phyloP scores from a whole-genome alignment of 1,140 invertebrate species.

The Drosophila ogumai region DNA sequence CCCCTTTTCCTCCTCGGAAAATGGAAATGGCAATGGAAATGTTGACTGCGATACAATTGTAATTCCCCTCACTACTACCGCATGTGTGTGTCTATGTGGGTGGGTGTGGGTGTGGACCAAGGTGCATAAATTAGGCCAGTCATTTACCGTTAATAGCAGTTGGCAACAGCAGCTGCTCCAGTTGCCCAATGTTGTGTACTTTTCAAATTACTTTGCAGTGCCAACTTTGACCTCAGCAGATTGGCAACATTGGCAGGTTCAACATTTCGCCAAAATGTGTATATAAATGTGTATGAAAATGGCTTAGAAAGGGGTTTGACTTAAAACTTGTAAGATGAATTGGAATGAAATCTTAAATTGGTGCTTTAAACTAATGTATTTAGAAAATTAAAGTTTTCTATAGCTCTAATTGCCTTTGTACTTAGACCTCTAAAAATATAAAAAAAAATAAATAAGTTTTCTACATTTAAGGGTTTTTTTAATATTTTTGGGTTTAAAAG shows the following conservation, averaged over 20 bases:
- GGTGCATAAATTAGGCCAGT: slow-evolving; percentile 76
- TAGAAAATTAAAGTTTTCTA: background rate
- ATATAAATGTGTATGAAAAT: background rate
- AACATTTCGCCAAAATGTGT: background rate
- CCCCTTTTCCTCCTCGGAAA: slow-evolving; percentile 3
- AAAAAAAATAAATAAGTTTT: too few species aligned
- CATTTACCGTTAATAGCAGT: slow-evolving; percentile 76
- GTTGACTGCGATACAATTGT: slow-evolving; percentile 54
- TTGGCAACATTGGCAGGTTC: slow-evolving; percentile 18
- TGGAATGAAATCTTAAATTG: background rate
- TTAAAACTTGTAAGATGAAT: background rate
- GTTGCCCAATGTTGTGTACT: slow-evolving; percentile 57
- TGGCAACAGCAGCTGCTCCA: slow-evolving; percentile 48
- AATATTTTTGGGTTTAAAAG: too few species aligned
- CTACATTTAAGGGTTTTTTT: too few species aligned
- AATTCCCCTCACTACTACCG: slow-evolving; percentile 22
- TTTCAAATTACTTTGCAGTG: slow-evolving; percentile 63
- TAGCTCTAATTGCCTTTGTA: too few species aligned
- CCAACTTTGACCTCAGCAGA: slow-evolving; percentile 32
- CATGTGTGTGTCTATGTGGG: slow-evolving; percentile 1
- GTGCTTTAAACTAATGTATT: background rate
- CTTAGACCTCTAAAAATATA: too few species aligned
- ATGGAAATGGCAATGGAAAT: slow-evolving; percentile 52
- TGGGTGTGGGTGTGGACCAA: slow-evolving; percentile 28
- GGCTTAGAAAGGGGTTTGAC: background rate